These are phyloP conservation scores for Dasysyrphus tricinctus DNA, from an alignment of 2,888 invertebrate species.

Conservation along the genomic window DNA sequence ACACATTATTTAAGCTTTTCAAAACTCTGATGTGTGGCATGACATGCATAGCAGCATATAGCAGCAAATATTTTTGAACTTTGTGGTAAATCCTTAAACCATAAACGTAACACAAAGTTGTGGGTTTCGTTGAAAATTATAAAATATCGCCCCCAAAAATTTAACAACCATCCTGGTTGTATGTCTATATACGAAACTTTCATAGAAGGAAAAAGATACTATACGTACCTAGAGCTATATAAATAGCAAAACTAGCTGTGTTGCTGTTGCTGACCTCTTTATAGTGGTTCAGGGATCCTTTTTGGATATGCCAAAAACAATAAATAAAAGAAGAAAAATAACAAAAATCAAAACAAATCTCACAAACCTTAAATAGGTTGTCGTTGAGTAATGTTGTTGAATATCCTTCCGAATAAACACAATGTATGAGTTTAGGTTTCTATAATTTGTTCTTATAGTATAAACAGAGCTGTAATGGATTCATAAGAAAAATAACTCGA, in stretches of 20 bases:
- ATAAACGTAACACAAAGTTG: conserved; percentile 1
- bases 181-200: not conserved
- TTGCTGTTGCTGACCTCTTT: not conserved
- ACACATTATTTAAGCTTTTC: not conserved
- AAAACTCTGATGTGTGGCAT: not conserved
- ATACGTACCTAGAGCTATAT: no score
- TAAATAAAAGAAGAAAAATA: not conserved
- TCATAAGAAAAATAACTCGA: not conserved
- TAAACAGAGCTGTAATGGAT: not conserved
- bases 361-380: not conserved
- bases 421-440: not conserved
- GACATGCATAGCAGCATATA: not conserved
- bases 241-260: not conserved
- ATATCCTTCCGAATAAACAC: not conserved
- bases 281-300: not conserved
- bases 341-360: not conserved
- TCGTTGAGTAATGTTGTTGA: not conserved
- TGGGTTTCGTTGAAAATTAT: conserved; percentile 9
- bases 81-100: conserved; percentile 1
- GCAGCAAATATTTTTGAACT: not conserved
- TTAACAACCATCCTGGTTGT: not conserved
- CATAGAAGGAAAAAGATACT: not conserved
- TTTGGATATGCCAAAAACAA: not conserved
- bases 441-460: not conserved
- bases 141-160: not conserved